phyloP scores from a whole-genome alignment of 2,888 invertebrate genomes.

The Philaethria dido region DNA sequence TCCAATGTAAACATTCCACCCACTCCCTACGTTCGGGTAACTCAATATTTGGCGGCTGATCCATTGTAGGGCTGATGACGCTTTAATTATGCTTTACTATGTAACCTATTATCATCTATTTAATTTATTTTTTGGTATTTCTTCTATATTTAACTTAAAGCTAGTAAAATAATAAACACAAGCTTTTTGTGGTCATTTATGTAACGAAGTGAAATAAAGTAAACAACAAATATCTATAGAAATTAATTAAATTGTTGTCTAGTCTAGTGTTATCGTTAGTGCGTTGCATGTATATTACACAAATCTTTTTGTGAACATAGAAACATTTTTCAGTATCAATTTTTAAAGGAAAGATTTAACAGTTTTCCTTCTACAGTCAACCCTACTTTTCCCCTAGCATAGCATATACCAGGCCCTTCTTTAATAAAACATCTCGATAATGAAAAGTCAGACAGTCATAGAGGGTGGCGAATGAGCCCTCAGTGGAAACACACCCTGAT shows the following conservation, averaged over 20 bases:
- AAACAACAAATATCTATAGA: neutral
- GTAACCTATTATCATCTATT: too few relatives aligned
- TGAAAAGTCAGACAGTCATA: conserved; percentile 83
- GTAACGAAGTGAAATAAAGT: neutral
- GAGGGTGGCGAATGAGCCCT: conserved; percentile 80
- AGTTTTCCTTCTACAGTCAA: conserved; percentile 48
- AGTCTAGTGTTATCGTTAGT: neutral
- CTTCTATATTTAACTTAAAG: neutral
- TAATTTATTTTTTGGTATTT: neutral
- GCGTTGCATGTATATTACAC: neutral
- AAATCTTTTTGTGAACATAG: neutral
- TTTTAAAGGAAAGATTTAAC: neutral
- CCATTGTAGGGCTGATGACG: conserved; percentile 42
- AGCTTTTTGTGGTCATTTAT: neutral
- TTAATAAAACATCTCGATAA: conserved; percentile 85
- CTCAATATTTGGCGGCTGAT: conserved; percentile 62
- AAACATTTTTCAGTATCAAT: too few relatives aligned
- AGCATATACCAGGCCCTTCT: conserved; percentile 67
- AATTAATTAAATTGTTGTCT: too few relatives aligned
- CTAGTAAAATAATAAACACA: neutral
- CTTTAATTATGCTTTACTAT: neutral
- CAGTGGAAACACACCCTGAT: conserved; percentile 49
- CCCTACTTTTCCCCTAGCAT: conserved; percentile 69
- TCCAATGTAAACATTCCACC: conserved; percentile 75
- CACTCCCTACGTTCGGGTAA: conserved; percentile 62